A percentile compares a stretch with the other conserved stretches of the same genome.
Evolutionary conservation across 2,113 vertebrate species (phyloP).

Genomic region (Anser cygnoides): DNA sequence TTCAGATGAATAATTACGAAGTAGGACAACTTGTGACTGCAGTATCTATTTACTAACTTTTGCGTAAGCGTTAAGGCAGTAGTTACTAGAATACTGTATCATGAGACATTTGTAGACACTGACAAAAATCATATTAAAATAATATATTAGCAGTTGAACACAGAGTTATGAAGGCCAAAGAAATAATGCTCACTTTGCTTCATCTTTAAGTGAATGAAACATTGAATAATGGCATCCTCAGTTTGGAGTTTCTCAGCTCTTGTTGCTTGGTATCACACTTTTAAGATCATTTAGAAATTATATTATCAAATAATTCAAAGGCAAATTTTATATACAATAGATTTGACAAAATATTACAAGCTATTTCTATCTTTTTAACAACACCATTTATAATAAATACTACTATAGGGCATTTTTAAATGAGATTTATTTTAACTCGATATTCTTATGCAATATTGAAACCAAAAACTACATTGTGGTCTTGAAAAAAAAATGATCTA

Average conservation of each 20-base stretch:
- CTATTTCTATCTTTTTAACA: not conserved
- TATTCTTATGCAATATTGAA: not conserved
- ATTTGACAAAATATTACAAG: not conserved
- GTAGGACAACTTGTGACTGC: not conserved
- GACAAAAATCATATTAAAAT: conserved; percentile 8
- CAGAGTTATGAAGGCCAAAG: not conserved
- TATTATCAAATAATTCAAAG: not conserved
- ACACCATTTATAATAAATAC: not conserved
- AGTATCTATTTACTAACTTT: not conserved
- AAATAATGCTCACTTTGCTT: not conserved
- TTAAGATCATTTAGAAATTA: not conserved
- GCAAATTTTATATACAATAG: not conserved
- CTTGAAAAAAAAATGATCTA: not conserved
- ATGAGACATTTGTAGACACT: not conserved
- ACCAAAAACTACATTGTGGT: not conserved
- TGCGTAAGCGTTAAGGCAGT: not conserved
- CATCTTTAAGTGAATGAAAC: not conserved
- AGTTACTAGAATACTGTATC: not conserved
- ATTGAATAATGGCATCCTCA: not conserved
- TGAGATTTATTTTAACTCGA: not conserved
- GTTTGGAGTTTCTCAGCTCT: not conserved
- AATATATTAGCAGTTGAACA: not conserved
- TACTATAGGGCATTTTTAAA: not conserved
- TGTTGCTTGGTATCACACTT: not conserved
- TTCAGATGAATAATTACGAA: not conserved